phyloP scores from a whole-genome alignment of 2,797 vertebrate species.

The Syndactyla subalaris region DNA sequence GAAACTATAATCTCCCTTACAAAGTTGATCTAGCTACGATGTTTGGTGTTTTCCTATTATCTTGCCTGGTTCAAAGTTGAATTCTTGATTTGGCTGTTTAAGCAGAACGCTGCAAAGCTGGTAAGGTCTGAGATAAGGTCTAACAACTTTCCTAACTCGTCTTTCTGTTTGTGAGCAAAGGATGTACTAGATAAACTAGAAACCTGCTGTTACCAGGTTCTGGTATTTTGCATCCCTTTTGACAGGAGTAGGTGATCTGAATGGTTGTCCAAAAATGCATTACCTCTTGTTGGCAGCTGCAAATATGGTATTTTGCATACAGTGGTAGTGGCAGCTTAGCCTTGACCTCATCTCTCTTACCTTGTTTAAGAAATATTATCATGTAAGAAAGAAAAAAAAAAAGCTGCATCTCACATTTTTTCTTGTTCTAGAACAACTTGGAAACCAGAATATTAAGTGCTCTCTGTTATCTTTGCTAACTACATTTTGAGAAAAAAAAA shows the following conservation, averaged over 20 bases:
- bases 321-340: background rate
- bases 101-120: background rate
- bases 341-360: background rate
- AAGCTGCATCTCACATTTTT: background rate
- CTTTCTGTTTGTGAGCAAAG: background rate
- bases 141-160: background rate
- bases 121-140: background rate
- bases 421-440: constrained; percentile 36
- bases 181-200: background rate
- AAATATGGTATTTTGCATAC: background rate
- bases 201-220: background rate
- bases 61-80: background rate
- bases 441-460: background rate
- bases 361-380: background rate
- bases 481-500: background rate
- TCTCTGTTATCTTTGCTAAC: constrained; percentile 2
- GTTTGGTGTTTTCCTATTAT: background rate
- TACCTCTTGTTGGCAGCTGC: background rate
- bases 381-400: constrained; percentile 7
- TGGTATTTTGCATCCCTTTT: background rate
- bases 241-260: background rate
- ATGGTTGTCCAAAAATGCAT: background rate
- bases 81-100: background rate
- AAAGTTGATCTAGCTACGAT: constrained; percentile 10
- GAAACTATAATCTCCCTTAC: background rate